Base-by-base conservation (phyloP, 37 sponge, comb jelly and placozoan genomes). In the Halichondria panicea region DNA sequence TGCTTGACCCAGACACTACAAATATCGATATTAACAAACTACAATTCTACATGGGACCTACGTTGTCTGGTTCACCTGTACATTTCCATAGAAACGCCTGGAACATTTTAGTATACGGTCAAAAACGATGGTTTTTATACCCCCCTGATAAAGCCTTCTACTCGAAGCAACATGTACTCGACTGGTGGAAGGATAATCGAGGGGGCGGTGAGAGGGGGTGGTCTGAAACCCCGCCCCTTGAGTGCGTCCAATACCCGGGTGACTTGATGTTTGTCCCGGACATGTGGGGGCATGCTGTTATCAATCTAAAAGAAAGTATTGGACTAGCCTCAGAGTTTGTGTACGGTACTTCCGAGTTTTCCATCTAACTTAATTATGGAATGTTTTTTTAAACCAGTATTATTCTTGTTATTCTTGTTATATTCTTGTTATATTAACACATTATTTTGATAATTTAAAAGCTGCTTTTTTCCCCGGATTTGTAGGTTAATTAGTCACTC, bases 221-320 rank as follows among this genome's bases (percentile, higher is more conserved):
- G n/a, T n/a, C n/a, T n/a, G 40, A 52, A 5, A 35, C 57, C 3
- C 67, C 55, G 4, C 48, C 59, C 9, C 45, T 88, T 65, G 94
- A 93, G 77, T 95, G 96, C 71, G 75, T 85, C 21, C 96, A 95
- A 63, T 50, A 82, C 28, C 77, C 89, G 24, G 92, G 92, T 0
- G 96, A 95, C 41, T 37, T 95, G 19, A 32, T 95, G 53, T 85
- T 86, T 63, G 78, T 95, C 0, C 96, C 96, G 15, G 96, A 91
- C 50, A 74, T 95, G 85, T 95, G 96, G 96, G 88, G 84, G 21
- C 89, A 85, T 41, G 89, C 85, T 24, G 77, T 71, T 18, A 71
- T 95, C 21, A 88, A 88, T 64, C 57, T 95, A 42, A 70, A 73
- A 59, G 96, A 95, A 50, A 88, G 86, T 46, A 52, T 95, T n/a